Evolutionary conservation across 2,888 invertebrate species (phyloP), one percentile per base, ranked within the genome.

Genomic region (Sesamia inferens): DNA sequence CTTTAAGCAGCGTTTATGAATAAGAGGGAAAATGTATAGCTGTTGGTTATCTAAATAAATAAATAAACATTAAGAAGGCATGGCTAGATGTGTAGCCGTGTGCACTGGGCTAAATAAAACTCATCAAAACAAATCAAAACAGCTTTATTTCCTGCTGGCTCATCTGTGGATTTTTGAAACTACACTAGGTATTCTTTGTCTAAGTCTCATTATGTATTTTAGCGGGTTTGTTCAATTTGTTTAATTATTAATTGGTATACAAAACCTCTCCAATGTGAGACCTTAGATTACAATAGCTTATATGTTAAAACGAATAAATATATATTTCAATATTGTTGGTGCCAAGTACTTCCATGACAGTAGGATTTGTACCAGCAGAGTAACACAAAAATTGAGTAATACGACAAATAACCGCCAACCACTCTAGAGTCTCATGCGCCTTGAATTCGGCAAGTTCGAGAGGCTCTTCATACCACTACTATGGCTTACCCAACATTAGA

Each of bases 81-180:
- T n/a, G n/a, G n/a, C n/a, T n/a, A n/a, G n/a, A n/a, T n/a, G n/a
- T n/a, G n/a, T n/a, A 39, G 39, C 39, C 39, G 7, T 7, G 39
- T 7, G 39, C 39, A 39, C 2, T 39, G 55, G 48, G 5, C 57
- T 75, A 85, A 93, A 91, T 89, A 89, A 93, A 93, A 95, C 90
- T 73, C 90, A 39, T 68, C 90, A 92, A 90, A 91, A 94, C 92
- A 95, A 96, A 95, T 96, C 94, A 95, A 95, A 96, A 95, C 96
- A 95, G 95, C 93, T 96, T 90, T 95, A 95, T 95, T 95, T 93
- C 89, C 90, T 92, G 94, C 94, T 94, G 94, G 93, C 93, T 94
- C 90, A 92, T 92, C 92, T 91, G 92, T 91, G 91, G 91, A 93
- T 92, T 93, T 92, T 90, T 92, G 91, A 90, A 90, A 92, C 93